phyloP scores from a whole-genome alignment of 2,113 vertebrate species.

The Ammospiza caudacuta region DNA sequence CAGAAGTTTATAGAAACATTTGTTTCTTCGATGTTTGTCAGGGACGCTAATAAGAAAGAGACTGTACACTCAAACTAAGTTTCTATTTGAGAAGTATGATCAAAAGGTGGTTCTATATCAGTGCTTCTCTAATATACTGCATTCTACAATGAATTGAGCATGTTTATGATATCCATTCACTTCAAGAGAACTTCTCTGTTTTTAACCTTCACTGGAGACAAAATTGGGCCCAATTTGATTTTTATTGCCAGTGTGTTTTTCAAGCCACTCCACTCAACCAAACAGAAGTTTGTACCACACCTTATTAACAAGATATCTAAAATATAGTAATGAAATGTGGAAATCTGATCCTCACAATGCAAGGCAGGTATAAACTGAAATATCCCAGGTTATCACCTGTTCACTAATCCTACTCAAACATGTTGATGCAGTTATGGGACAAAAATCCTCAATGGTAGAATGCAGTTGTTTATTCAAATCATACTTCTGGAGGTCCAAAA shows the following conservation, averaged over 20 bases:
- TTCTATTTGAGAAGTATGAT: constrained; percentile 22
- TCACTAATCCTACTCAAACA: not conserved
- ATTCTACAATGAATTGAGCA: not conserved
- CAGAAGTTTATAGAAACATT: constrained; percentile 59
- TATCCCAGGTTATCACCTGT: not conserved
- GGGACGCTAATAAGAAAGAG: constrained; percentile 40
- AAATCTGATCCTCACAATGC: not conserved
- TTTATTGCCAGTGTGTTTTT: not conserved
- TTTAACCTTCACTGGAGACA: not conserved
- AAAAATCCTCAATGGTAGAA: not conserved
- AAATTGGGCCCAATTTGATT: not conserved
- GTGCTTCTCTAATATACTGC: not conserved
- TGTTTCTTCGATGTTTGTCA: constrained; percentile 52
- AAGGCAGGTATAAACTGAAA: not conserved
- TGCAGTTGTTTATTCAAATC: not conserved
- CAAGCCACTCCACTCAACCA: not conserved
- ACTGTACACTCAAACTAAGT: constrained; percentile 11
- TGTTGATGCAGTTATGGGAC: not conserved
- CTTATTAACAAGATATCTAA: constrained; percentile 45
- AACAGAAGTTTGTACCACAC: not conserved
- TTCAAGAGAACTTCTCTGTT: not conserved
- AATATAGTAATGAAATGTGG: not conserved
- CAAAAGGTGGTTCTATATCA: constrained; percentile 21
- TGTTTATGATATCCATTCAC: not conserved
- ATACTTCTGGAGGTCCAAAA: not conserved